Percentiles rank a stretch among this genome's conserved stretches.
Conservation (phyloP, 2,113 vertebrate species). For the Dasypus novemcinctus region DNA sequence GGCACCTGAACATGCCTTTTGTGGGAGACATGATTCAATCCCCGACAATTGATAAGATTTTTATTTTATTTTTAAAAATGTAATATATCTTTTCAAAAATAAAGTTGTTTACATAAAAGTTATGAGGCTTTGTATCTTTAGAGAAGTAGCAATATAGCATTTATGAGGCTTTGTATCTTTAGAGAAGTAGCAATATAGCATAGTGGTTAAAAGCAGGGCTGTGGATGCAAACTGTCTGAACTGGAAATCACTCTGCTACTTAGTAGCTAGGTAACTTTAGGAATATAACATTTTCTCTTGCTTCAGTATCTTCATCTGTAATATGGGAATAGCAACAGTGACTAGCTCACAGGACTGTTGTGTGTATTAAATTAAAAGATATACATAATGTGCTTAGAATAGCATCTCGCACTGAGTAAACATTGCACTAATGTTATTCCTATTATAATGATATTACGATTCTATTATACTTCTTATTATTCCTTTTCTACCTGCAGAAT, state of each 20-base stretch:
- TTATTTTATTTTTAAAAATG: slow-evolving; percentile 6
- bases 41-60: background rate
- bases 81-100: background rate
- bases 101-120: background rate
- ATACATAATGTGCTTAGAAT: background rate
- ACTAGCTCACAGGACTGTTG: background rate
- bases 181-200: background rate
- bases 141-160: background rate
- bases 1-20: too few species aligned
- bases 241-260: background rate
- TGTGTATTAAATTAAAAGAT: background rate
- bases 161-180: background rate
- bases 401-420: background rate
- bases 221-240: background rate
- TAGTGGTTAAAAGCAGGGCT: background rate
- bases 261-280: background rate
- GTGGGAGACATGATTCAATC: too few species aligned
- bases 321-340: background rate
- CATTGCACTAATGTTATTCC: background rate
- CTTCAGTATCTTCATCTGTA: background rate
- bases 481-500: background rate
- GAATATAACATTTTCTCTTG: background rate
- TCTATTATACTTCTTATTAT: background rate
- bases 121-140: background rate
- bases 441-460: background rate